These are phyloP conservation scores for Leptopilina drosophilae DNA, from an alignment of 2,888 invertebrate genomes.

Conservation along the genomic window DNA sequence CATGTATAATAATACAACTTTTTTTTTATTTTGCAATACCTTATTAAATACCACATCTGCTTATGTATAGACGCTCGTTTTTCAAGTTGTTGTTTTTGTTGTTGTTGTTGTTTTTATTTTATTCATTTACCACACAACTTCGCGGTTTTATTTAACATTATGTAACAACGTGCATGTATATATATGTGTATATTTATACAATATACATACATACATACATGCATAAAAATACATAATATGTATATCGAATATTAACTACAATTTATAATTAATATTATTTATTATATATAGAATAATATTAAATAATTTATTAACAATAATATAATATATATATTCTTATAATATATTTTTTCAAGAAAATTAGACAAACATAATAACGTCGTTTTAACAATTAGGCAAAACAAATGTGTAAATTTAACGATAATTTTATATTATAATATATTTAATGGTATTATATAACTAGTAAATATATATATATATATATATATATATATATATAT, in stretches of 20 bases:
- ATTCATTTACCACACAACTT: constrained; percentile 50
- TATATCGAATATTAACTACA: constrained; percentile 6
- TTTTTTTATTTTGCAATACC: constrained; percentile 41
- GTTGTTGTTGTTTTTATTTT: not conserved
- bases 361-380: not conserved
- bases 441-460: no score
- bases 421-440: no score
- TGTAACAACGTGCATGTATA: constrained; percentile 61
- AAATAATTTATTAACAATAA: constrained; percentile 14
- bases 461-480: no score
- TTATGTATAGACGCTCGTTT: constrained; percentile 54
- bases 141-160: constrained; percentile 56
- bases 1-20: constrained; percentile 64
- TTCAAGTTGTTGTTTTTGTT: constrained; percentile 46
- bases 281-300: not conserved
- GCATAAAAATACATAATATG: constrained; percentile 14
- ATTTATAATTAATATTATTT: constrained; percentile 11
- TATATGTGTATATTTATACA: constrained; percentile 52
- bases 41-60: constrained; percentile 55
- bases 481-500: no score
- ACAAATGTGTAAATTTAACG: no score
- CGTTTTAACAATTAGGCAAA: no score
- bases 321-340: not conserved
- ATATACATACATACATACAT: constrained; percentile 46
- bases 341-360: constrained; percentile 16